Evolutionary conservation across 2,113 vertebrate genomes (phyloP).

Genomic region (Zosterops borbonicus): DNA sequence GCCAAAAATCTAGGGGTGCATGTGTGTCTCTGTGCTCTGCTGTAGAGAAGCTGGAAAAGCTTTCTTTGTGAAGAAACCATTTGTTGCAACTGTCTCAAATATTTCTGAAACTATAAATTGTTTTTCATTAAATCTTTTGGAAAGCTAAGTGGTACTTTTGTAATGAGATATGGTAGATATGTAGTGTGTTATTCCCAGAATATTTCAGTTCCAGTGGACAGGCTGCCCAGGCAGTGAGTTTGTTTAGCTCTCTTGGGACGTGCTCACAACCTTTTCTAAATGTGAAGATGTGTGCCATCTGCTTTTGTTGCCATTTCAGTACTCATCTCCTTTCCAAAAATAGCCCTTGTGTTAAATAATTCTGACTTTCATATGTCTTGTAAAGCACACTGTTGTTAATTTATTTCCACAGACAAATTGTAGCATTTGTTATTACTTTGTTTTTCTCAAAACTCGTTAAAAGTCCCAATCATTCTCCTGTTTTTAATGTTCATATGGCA

Average conservation of each 20-base stretch:
- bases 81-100: not conserved
- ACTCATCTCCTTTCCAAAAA: not conserved
- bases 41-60: not conserved
- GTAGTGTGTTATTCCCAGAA: not conserved
- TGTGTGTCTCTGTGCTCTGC: not conserved
- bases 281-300: slow-evolving; percentile 4
- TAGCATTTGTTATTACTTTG: not conserved
- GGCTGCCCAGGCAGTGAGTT: not conserved
- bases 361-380: slow-evolving; percentile 10
- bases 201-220: not conserved
- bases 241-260: not conserved
- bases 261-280: not conserved
- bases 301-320: not conserved
- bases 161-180: not conserved
- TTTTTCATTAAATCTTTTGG: not conserved
- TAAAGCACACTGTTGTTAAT: not conserved
- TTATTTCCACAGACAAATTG: not conserved
- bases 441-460: not conserved
- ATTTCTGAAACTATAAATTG: not conserved
- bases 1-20: not conserved
- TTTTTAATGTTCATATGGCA: not conserved
- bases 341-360: slow-evolving; percentile 10
- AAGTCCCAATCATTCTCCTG: not conserved
- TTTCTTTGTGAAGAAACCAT: not conserved
- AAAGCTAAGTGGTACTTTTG: not conserved